A percentile compares a stretch with the other conserved stretches of the same genome.
phyloP scores from a whole-genome alignment of 2,888 invertebrate genomes.

The Drosophila diplacantha region DNA sequence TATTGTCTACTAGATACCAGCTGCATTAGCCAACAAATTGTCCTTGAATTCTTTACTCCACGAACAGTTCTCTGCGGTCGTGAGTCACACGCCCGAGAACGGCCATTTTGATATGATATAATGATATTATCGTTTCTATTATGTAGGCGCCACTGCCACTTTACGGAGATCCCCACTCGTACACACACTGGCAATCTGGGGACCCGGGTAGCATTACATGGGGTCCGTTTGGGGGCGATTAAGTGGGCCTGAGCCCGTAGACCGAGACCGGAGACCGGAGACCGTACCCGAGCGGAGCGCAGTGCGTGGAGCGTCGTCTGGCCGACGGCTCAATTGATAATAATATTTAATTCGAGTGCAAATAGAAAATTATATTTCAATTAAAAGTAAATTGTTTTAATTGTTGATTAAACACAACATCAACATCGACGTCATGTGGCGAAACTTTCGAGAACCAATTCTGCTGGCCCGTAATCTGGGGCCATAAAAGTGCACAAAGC shows the following conservation, averaged over 20 bases:
- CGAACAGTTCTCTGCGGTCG: constrained; percentile 3
- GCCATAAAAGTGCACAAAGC: constrained; percentile 46
- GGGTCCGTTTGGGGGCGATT: constrained; percentile 50
- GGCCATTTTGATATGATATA: constrained; percentile 65
- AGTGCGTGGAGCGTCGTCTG: constrained; percentile 40
- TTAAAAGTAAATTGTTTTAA: constrained; percentile 71
- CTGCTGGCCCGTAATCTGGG: constrained; percentile 42
- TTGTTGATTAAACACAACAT: constrained; percentile 58
- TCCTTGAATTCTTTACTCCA: constrained; percentile 24
- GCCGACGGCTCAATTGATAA: constrained; percentile 58
- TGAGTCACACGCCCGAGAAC: constrained; percentile 24
- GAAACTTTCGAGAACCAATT: constrained; percentile 24
- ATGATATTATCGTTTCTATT: constrained; percentile 54
- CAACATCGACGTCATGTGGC: constrained; percentile 41
- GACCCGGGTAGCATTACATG: constrained; percentile 41
- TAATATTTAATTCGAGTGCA: constrained; percentile 66
- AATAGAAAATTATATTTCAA: constrained; percentile 73
- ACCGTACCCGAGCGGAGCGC: constrained; percentile 22
- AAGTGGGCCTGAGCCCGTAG: constrained; percentile 43
- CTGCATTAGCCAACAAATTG: constrained; percentile 8
- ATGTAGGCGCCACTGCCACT: constrained; percentile 66
- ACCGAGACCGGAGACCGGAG: constrained; percentile 23
- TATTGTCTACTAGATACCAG: not conserved
- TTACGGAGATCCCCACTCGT: constrained; percentile 59
- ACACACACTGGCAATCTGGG: constrained; percentile 26